Percentiles rank a stretch among this genome's conserved stretches.
phyloP scores from a whole-genome alignment of 2,113 vertebrate genomes.

The Recurvirostra avosetta region DNA sequence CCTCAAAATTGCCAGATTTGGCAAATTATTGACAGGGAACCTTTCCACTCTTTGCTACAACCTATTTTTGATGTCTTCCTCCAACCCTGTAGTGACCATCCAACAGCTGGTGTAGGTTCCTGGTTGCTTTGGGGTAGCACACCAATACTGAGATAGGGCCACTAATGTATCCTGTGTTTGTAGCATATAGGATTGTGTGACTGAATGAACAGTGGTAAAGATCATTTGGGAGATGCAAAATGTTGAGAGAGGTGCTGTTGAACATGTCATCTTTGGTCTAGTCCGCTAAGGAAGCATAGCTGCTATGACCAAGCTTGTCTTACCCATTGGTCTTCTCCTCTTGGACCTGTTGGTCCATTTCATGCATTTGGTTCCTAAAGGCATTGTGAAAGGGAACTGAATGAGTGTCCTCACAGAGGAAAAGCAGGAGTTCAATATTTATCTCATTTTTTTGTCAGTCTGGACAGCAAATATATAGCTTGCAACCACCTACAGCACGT shows the following conservation, averaged over 20 bases:
- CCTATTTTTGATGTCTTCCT: background rate
- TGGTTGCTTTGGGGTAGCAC: background rate
- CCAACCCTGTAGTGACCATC: background rate
- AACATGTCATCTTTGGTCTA: background rate
- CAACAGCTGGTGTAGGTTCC: background rate
- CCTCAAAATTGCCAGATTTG: background rate
- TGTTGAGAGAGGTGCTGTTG: background rate
- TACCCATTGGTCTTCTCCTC: background rate
- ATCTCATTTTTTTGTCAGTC: background rate
- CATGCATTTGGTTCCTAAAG: background rate
- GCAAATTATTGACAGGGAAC: background rate
- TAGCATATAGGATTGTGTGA: background rate
- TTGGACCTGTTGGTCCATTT: background rate
- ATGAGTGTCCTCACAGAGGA: background rate
- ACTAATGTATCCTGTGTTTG: background rate
- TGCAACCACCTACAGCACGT: fast-evolving
- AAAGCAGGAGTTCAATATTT: background rate
- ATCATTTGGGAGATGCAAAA: background rate
- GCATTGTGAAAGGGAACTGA: background rate
- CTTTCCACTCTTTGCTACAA: background rate
- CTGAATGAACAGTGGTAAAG: background rate
- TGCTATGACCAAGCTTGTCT: background rate
- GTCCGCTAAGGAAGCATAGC: background rate
- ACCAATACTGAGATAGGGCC: too few species aligned
- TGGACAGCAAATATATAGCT: background rate